A percentile compares a stretch with the other conserved stretches of the same genome.
These are phyloP conservation scores for Andrena hattorfiana DNA, from an alignment of 2,888 invertebrate genomes.

Conservation along the genomic window DNA sequence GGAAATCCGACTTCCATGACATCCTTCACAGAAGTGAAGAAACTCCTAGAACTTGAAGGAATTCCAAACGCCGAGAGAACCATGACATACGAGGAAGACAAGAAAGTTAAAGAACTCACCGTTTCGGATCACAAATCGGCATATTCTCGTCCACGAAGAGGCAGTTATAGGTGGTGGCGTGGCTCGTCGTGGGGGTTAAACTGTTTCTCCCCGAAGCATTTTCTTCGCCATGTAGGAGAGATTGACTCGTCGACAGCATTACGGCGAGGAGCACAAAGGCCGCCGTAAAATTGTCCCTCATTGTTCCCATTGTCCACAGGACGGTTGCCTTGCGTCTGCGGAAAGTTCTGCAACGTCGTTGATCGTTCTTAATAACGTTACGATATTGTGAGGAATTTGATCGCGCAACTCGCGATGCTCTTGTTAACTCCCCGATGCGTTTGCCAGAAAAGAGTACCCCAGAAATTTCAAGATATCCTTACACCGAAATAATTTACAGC, in stretches of 20 bases:
- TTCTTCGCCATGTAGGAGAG: conserved; percentile 28
- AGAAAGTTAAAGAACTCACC: conserved; percentile 45
- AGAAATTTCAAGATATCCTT: neutral
- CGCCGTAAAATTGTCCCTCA: conserved; percentile 42
- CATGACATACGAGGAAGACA: too few species aligned
- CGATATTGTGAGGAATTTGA: conserved; percentile 27
- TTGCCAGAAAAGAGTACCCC: neutral
- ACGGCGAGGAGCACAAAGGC: conserved; percentile 52
- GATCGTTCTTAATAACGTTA: conserved; percentile 46
- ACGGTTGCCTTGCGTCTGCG: conserved; percentile 35
- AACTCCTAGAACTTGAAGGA: too few species aligned
- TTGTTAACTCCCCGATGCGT: conserved; percentile 30
- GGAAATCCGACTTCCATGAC: too few species aligned
- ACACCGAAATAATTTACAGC: neutral
- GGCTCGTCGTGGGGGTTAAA: conserved; percentile 14
- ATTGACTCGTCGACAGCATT: conserved; percentile 50
- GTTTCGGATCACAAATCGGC: conserved; percentile 65
- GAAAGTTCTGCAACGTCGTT: conserved; percentile 51
- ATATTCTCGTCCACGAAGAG: conserved; percentile 69
- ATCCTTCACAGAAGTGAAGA: too few species aligned
- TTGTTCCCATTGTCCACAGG: conserved; percentile 48
- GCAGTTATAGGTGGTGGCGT: conserved; percentile 57
- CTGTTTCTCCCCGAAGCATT: conserved; percentile 40
- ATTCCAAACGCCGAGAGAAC: too few species aligned
- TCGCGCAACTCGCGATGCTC: neutral